Base-by-base conservation (phyloP, 2,888 invertebrate genomes). In the Gastracanthus pulcherrimus region DNA sequence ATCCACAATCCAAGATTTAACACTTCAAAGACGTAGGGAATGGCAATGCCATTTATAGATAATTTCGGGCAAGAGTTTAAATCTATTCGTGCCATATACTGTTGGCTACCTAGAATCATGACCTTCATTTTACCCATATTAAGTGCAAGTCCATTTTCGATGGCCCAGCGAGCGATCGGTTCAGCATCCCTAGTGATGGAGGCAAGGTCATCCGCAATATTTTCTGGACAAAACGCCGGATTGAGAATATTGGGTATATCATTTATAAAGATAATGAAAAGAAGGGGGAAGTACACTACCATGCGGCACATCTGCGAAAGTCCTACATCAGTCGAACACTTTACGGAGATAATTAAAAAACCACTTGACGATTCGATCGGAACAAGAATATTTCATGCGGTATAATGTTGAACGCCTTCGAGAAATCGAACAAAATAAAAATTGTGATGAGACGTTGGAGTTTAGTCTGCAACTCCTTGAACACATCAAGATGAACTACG, bases 261-360 rank as follows among this genome's bases (percentile, higher is more conserved):
- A 60, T 74, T 60, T 9, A 74, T 74, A n/a, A 60, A 74, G 5
- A 74, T 60, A 5, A 45, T 19, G 7, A 64, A 64, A 31, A 75
- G 75, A 1, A 75, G 34, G 9, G 75, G 75, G 51, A 29, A 62
- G 64, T 19, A 75, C 64, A 16, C 48, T 64, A 5, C 75, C 64
- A 23, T 64, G 75, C 5, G n/a, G 66, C 0, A 41, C 41, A 19
- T 41, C 66, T 7, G 66, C 26, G 1, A 13, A 3, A 0, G 29
- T 13, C 0, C 1, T 1, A 1, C 38, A 9, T 23, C 13, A 41
- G 1, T 66, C 66, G 3, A 23, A 66, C 13, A 29, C 16, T 3
- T n/a, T 29, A 23, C 36, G 4, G 0, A 58, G 11, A 38, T 72
- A 60, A 5, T 0, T 7, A 6, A n/a, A 45, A 26, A 70, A 23